Base-by-base conservation (phyloP, 2,797 vertebrate species). In the Fundulus diaphanus region DNA sequence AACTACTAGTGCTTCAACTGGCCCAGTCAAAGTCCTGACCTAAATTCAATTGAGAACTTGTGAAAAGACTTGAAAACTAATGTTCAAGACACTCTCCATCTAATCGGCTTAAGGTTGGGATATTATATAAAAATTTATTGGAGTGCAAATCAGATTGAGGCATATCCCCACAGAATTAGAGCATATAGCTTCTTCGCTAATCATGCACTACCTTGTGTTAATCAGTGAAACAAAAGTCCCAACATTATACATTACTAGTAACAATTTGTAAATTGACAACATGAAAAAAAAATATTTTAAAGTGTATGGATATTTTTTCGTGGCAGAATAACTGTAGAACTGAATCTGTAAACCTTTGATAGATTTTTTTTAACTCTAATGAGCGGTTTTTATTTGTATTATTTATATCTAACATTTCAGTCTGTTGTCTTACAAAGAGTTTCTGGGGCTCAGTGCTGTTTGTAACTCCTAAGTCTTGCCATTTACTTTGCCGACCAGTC, bases 401-500 rank as follows among this genome's bases (percentile, higher is more conserved):
- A 49, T 68, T 72, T 44, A 59, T 20, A 44, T 29, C 6, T 61
- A 57, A 12, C 29, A 31, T 73, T 71, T 73, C 1, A 73, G 37
- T 51, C 27, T 69, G 46, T 35, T 5, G 13, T 68, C 49, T 8
- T 24, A 42, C 44, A 71, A n/a, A 68, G 76, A 82, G 74, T 31
- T 51, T 16, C 18, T 72, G 68, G 46, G 68, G 24, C 56, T 29
- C 15, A 65, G 57, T 22, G 59, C 37, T 69, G 33, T 59, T 33
- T 68, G 46, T 66, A 80, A 66, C 56, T 20, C 27, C 49, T 76
- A 29, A 71, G 51, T 83, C 77, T 72, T 40, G 82, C 67, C 35
- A 79, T 49, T 63, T 63, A 63, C n/a, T 57, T 40, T 73, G 37
- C 24, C 61, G n/a, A 49, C 42, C 54, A 42, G 61, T 73, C 49